A percentile compares a stretch with the other conserved stretches of the same genome.
Conservation (phyloP, 2,888 invertebrate genomes). For the Cheilosia variabilis region DNA sequence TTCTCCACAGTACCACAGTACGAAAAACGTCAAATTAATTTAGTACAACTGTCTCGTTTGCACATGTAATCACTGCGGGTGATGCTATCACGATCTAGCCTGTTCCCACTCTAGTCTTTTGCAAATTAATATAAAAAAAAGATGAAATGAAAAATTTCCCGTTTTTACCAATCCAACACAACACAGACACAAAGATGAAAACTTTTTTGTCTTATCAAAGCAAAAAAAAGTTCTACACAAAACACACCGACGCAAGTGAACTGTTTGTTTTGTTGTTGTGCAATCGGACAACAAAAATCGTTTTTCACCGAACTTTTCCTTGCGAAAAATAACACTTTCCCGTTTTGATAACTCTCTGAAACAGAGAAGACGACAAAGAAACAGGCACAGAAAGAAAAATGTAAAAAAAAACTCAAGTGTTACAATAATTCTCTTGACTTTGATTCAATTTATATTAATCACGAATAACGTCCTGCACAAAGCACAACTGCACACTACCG, state of each 20-base stretch:
- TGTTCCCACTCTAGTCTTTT: conserved; percentile 30
- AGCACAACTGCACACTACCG: conserved; percentile 60
- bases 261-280: conserved; percentile 40
- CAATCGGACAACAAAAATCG: conserved; percentile 23
- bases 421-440: conserved; percentile 38
- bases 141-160: conserved; percentile 19
- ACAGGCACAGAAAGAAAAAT: conserved; percentile 45
- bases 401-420: conserved; percentile 20
- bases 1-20: not conserved
- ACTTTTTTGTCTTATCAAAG: conserved; percentile 13
- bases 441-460: conserved; percentile 25
- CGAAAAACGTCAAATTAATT: conserved; percentile 49
- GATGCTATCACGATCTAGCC: conserved; percentile 5
- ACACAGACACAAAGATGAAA: conserved; percentile 10
- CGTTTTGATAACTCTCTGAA: conserved; percentile 5
- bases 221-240: conserved; percentile 24
- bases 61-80: conserved; percentile 24
- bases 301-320: conserved; percentile 9
- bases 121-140: conserved; percentile 32
- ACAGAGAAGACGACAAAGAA: conserved; percentile 34
- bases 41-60: conserved; percentile 35
- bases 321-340: conserved; percentile 8
- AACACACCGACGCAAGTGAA: conserved; percentile 22
- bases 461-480: conserved; percentile 50
- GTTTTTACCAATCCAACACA: conserved; percentile 52